Evolutionary conservation across 2,797 vertebrate species (phyloP), one percentile per base, ranked within the genome.

Genomic region (Tachyglossus aculeatus): DNA sequence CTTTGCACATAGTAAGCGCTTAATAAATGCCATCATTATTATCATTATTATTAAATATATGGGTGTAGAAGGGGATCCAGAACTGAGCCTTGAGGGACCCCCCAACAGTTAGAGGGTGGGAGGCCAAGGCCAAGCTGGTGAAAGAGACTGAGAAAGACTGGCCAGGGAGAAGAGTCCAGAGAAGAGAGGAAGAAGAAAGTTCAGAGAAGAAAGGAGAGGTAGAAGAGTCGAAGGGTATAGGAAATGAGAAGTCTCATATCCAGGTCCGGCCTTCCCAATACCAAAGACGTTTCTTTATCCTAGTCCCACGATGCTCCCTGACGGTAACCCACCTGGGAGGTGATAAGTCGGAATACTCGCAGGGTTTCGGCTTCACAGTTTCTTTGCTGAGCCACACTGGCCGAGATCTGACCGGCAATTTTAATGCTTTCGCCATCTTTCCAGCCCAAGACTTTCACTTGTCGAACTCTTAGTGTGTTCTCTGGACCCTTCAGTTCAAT

Each of bases 401-500:
- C 96, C 34, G 98, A 99, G 78, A 99, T 96, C 85, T 98, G 97
- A 9, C 97, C 97, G 5, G 93, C 95, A 59, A 99, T 99, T 90
- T 98, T 99, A 85, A 98, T 96, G 88, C 95, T 97, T 82, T 99
- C 98, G 0, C 96, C 96, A 39, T 99, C 98, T 84, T 99, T 99
- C 97, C 98, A 99, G 27, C 98, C 98, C 3, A 99, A 93, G 47
- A 99, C 93, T 90, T 99, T 99, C 33, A 99, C 98, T 87, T 99
- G 98, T 39, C 98, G 95, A 77, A 99, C 98, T 89, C 98, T 92
- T 68, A 99, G 90, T 0, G 98, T 99, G 90, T 99, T 99, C 91
- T 99, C 98, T 2, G 98, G 98, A 40, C 98, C 98, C 71, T 99
- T 99, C 85, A 99, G 86, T 83, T 99, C 98, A 81, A 99, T 96